Evolutionary conservation across 2,113 vertebrate genomes (phyloP), one percentile per base, ranked within the genome.

Genomic region (Cromileptes altivelis): DNA sequence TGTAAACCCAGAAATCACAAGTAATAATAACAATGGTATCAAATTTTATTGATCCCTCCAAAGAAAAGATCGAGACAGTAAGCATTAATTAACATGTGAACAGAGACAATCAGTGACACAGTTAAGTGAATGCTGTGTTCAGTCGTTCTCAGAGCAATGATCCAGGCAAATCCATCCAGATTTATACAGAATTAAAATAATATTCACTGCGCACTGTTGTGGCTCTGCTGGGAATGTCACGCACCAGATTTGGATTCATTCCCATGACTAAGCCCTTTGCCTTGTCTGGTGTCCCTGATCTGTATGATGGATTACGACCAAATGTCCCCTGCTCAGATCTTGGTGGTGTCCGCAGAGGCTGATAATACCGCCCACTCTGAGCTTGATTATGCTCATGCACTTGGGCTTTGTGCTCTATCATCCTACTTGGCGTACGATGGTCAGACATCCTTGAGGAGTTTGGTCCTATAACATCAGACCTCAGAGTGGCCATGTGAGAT

Each of bases 341-440:
- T 37, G 82, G 19, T n/a, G 37, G 49, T 30, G 62, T 78, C 56
- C 27, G 21, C 23, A 30, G 60, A 50, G 40, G 30, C 33, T 75
- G 53, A 50, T 55, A 17, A n/a, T 70, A 89, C 14, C 23, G 25
- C n/a, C 57, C 23, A 14, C n/a, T 68, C 18, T 33, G 47, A 75
- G 57, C 9, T 69, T 14, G 52, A 52, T 58, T 42, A 21, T 52
- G 15, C 2, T 30, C 21, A 6, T 80, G 58, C 19, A 69, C 71
- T 56, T 56, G 78, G 21, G 61, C 50, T 10, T 3, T 52, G 1
- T 70, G 56, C 21, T 23, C 33, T 1, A 68, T 15, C 70, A 30
- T 69, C n/a, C 37, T 80, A 6, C 18, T 75, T 6, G 63, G 19
- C 2, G 8, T 3, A 4, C 4, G 2, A 25, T 1, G 50, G 47